A percentile compares a stretch with the other conserved stretches of the same genome.
Conservation (phyloP, 2,888 invertebrate genomes). For the Caradrina kadenii region DNA sequence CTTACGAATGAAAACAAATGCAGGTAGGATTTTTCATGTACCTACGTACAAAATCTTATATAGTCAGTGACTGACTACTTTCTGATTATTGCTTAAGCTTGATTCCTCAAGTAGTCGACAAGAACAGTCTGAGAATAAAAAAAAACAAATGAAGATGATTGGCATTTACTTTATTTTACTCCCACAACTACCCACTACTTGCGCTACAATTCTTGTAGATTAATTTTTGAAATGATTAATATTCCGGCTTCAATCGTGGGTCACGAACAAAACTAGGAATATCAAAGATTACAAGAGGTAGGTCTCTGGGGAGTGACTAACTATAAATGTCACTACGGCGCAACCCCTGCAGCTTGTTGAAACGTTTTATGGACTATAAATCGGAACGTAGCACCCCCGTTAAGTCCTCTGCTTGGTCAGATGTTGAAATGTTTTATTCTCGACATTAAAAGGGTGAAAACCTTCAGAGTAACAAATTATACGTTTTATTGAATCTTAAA, state of each 20-base stretch:
- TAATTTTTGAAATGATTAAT: constrained; percentile 17
- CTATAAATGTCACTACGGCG: constrained; percentile 79
- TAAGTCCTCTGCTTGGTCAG: constrained; percentile 77
- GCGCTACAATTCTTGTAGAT: not conserved
- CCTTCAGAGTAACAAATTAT: constrained; percentile 54
- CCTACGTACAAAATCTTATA: too few relatives aligned
- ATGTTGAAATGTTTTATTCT: constrained; percentile 75
- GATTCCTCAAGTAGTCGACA: too few relatives aligned
- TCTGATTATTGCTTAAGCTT: not conserved
- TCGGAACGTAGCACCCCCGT: constrained; percentile 73
- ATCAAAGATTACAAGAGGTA: constrained; percentile 70
- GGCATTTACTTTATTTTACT: not conserved
- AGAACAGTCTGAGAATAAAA: not conserved
- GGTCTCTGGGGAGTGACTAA: constrained; percentile 69
- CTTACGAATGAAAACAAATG: constrained; percentile 16
- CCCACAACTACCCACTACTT: not conserved
- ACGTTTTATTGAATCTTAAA: constrained; percentile 63
- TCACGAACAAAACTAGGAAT: constrained; percentile 47
- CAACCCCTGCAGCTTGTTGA: constrained; percentile 80
- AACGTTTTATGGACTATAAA: constrained; percentile 85
- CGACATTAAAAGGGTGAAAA: constrained; percentile 68
- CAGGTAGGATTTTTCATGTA: not conserved
- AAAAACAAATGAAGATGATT: too few relatives aligned
- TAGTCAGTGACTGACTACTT: too few relatives aligned
- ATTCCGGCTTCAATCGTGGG: constrained; percentile 10